phyloP scores from a whole-genome alignment of 2,797 vertebrate genomes.

The Erpetoichthys calabaricus region DNA sequence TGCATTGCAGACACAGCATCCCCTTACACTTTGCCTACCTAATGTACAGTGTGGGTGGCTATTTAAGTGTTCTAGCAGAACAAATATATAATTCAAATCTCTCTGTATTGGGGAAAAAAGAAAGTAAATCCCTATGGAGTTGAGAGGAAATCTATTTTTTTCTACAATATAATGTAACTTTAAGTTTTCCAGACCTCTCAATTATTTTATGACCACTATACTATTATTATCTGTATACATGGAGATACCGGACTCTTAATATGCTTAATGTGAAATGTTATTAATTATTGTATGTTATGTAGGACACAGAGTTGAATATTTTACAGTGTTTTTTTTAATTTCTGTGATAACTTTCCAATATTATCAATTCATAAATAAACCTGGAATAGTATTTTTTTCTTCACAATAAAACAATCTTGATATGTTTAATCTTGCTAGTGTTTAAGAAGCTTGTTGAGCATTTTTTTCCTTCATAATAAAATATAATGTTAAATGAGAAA shows the following conservation, averaged over 20 bases:
- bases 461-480: no score
- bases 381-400: background rate
- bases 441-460: constrained; percentile 10
- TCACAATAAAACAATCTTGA: constrained; percentile 14
- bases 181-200: constrained; percentile 41
- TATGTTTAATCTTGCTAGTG: constrained; percentile 48
- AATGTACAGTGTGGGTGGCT: constrained; percentile 21
- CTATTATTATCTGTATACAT: constrained; percentile 14
- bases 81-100: constrained; percentile 31
- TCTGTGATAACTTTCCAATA: background rate
- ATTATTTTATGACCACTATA: constrained; percentile 34
- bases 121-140: no score
- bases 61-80: constrained; percentile 34
- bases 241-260: no score
- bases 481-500: no score
- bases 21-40: no score
- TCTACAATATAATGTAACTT: constrained; percentile 42
- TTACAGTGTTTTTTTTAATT: constrained; percentile 14
- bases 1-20: no score
- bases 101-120: constrained; percentile 35
- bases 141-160: no score
- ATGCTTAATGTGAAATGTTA: no score
- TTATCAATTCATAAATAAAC: background rate
- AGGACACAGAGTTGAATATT: no score
- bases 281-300: no score